These are phyloP conservation scores for Linnaemya vulpina DNA, from an alignment of 2,888 invertebrate genomes.

Conservation along the genomic window DNA sequence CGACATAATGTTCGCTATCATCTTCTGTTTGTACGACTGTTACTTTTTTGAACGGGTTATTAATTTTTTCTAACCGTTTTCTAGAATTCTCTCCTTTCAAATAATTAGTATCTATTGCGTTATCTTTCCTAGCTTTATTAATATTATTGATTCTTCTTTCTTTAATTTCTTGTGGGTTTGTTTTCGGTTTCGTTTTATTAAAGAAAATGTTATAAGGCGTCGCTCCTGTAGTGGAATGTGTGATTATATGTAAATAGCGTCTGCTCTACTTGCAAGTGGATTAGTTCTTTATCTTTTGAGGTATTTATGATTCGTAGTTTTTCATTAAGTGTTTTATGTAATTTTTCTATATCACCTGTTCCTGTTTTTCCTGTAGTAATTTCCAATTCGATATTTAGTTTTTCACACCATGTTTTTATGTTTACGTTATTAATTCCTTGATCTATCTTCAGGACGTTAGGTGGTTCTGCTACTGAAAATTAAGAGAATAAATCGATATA, in stretches of 20 bases:
- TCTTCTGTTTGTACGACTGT: slow-evolving; percentile 39
- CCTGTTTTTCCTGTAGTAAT: slow-evolving; percentile 52
- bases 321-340: slow-evolving; percentile 60
- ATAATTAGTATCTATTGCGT: background rate
- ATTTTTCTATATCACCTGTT: slow-evolving; percentile 10
- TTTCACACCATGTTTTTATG: slow-evolving; percentile 3
- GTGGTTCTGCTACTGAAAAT: slow-evolving; percentile 54
- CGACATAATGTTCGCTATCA: slow-evolving; percentile 50
- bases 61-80: slow-evolving; percentile 46
- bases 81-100: slow-evolving; percentile 35
- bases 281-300: slow-evolving; percentile 30
- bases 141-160: slow-evolving; percentile 55
- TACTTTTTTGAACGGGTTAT: slow-evolving; percentile 50
- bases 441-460: slow-evolving; percentile 35
- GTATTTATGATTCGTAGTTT: slow-evolving; percentile 56
- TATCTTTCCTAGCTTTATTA: slow-evolving; percentile 7
- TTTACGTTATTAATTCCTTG: slow-evolving; percentile 35
- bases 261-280: slow-evolving; percentile 31
- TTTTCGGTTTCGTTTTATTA: background rate
- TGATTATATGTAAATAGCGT: slow-evolving; percentile 47
- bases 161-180: slow-evolving; percentile 40
- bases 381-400: slow-evolving; percentile 42
- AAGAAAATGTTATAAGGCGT: slow-evolving; percentile 48
- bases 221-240: slow-evolving; percentile 36
- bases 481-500: slow-evolving; percentile 64